phyloP scores from a whole-genome alignment of 2,113 vertebrate species.

The Serranochromis macrocephalus region DNA sequence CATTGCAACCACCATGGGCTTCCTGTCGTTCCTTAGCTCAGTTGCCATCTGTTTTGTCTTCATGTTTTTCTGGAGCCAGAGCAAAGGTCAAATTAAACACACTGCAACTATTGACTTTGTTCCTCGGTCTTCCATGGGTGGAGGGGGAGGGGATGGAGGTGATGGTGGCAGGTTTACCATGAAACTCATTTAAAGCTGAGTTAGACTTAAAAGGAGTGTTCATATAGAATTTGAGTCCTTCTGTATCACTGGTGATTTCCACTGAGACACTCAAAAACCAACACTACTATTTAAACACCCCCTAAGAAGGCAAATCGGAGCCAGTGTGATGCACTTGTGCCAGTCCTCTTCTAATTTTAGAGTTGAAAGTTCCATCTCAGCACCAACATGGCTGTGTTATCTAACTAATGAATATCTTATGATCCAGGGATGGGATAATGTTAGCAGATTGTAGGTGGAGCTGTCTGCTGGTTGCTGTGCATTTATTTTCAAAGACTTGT shows the following conservation, averaged over 20 bases:
- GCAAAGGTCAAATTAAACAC: slow-evolving; percentile 83
- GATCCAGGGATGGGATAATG: neutral
- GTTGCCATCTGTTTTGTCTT: slow-evolving; percentile 84
- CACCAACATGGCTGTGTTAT: neutral
- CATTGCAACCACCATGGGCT: slow-evolving; percentile 83
- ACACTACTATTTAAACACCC: neutral
- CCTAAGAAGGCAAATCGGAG: neutral
- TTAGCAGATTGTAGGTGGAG: neutral
- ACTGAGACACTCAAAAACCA: neutral
- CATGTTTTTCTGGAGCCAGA: slow-evolving; percentile 86
- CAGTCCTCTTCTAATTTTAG: slow-evolving; percentile 3
- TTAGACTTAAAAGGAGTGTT: neutral
- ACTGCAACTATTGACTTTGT: slow-evolving; percentile 80
- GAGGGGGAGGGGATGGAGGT: slow-evolving; percentile 62
- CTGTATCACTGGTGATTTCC: neutral
- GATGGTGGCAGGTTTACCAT: slow-evolving; percentile 74
- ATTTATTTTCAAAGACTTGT: neutral
- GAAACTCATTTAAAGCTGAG: slow-evolving; percentile 71
- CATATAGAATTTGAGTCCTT: neutral
- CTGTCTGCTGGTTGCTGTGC: neutral
- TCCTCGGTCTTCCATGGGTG: slow-evolving; percentile 65
- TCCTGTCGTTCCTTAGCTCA: slow-evolving; percentile 83
- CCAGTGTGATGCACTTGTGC: neutral
- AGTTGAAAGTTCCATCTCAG: slow-evolving; percentile 4
- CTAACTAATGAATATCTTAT: slow-evolving; percentile 16